Base-by-base conservation (phyloP, 2,113 vertebrate genomes). In the Myrmecobius fasciatus region DNA sequence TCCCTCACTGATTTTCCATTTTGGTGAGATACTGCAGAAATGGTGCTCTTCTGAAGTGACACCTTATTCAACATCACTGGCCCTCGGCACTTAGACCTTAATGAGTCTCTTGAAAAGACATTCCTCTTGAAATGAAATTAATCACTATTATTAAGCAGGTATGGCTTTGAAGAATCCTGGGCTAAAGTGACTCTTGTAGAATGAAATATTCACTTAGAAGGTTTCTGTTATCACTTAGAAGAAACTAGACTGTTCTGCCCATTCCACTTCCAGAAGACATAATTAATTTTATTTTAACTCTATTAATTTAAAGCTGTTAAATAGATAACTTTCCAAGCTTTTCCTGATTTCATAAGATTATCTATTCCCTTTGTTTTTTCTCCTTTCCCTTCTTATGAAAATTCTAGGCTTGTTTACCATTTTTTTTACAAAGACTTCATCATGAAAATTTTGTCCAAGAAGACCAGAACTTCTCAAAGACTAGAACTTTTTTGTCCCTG, bases 391-490 rank as follows among this genome's bases (percentile, higher is more conserved):
- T 28, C 48, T 47, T 43, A 36, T 93, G 52, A 89, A 54, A 47
- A 49, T 48, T 17, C 0, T 28, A 2, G 89, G 6, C 88, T 94
- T 92, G 52, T 83, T 89, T 49, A 89, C 51, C 2, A 0, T 54
- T 93, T 36, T 51, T 11, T 56, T 91, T 88, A 52, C 56, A 67
- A 67, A 67, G 60, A 12, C 60, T 67, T 67, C 60, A 36, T 28
- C 14, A 52, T 83, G 22, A 25, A 4, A n/a, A 53, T 93, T 48
- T 91, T 36, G 47, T 10, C 52, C 25, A 53, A 8, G 91, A 25
- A 93, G 43, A 75, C 54, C 43, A n/a, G 25, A 31, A 88, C 49
- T 46, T 95, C 89, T 91, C 53, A 91, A 92, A 60, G 60, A 11
- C 24, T n/a, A n/a, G n/a, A 3, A n/a, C 36, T 75, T 51, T 0